Base-by-base conservation (phyloP, 2,888 invertebrate genomes). In the Drosophila niveifrons region DNA sequence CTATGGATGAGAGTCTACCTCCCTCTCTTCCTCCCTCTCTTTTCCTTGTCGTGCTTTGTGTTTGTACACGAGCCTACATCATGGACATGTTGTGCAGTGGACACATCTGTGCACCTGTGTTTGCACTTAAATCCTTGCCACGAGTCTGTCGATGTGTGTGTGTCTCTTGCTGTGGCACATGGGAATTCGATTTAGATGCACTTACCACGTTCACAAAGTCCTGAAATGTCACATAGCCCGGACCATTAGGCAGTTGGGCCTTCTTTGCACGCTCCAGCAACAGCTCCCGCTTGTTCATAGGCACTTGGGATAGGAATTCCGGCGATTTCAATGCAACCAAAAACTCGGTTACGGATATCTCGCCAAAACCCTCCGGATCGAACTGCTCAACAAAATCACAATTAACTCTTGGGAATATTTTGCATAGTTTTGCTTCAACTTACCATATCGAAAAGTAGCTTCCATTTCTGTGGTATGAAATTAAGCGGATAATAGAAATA, bases 151-250 rank as follows among this genome's bases (percentile, higher is more conserved):
- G 15, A 2, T 56, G 13, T 70, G 59, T 68, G 74, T 66, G 65
- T 72, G 58, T 55, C 68, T n/a, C 15, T 11, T 41, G 13, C 31
- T 15, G 29, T 52, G 87, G 56, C 67, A 69, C 68, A 67, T 18
- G 69, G 44, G 52, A 67, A 67, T 72, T 77, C 72, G 59, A 72
- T 75, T 77, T 68, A 44, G 59, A 50, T 66, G 66, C 41, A 96
- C 97, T 97, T 92, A 98, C 98, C 95, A 98, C 96, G 94, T 97
- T 97, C 81, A 98, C 97, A 93, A 98, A 98, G 91, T 98, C 97
- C 93, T 98, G 97, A 93, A 97, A 98, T 41, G 97, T 97, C 87
- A 98, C 96, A 66, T 97, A 96, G 66, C 95, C 94, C 11, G 92
- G 90, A 63, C 92, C 92, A 70, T 71, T 89, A 53, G 92, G 92